Conservation (phyloP, 2,888 invertebrate species). For the Drosophila anomalata region DNA sequence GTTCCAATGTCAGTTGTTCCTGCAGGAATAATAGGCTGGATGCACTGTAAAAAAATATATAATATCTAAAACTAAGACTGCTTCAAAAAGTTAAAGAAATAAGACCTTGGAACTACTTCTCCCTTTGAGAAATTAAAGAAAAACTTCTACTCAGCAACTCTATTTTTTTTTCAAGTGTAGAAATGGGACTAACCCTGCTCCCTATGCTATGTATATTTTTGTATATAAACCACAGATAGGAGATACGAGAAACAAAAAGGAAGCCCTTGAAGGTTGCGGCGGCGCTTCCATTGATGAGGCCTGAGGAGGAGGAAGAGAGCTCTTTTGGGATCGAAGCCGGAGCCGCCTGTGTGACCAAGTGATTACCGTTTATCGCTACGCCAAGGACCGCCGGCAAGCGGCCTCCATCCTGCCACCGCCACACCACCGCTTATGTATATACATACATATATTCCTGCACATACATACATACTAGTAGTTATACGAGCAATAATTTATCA, state of each 20-base stretch:
- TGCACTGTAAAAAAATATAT: slow-evolving; percentile 6
- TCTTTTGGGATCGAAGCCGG: slow-evolving; percentile 16
- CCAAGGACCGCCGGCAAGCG: slow-evolving; percentile 65
- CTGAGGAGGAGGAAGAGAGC: slow-evolving; percentile 36
- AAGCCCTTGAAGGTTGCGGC: slow-evolving; percentile 31
- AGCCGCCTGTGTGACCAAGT: slow-evolving; percentile 64
- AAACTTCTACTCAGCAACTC: not conserved
- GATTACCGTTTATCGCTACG: slow-evolving; percentile 74
- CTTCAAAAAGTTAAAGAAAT: no score
- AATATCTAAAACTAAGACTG: not conserved
- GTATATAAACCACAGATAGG: not conserved
- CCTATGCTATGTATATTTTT: not conserved
- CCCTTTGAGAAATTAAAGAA: not conserved
- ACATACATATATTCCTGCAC: not conserved
- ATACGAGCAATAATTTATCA: slow-evolving; percentile 62
- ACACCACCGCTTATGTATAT: slow-evolving; percentile 14
- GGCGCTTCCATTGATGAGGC: slow-evolving; percentile 17
- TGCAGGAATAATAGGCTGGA: slow-evolving; percentile 14
- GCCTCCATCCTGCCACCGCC: slow-evolving; percentile 48
- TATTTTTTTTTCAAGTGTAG: not conserved
- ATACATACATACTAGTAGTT: slow-evolving; percentile 11
- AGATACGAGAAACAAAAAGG: slow-evolving; percentile 7
- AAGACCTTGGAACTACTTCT: not conserved
- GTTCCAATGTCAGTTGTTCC: slow-evolving; percentile 38
- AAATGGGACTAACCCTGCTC: not conserved